Conservation (phyloP, 2,888 invertebrate genomes). For the Drosophila multiciliata region DNA sequence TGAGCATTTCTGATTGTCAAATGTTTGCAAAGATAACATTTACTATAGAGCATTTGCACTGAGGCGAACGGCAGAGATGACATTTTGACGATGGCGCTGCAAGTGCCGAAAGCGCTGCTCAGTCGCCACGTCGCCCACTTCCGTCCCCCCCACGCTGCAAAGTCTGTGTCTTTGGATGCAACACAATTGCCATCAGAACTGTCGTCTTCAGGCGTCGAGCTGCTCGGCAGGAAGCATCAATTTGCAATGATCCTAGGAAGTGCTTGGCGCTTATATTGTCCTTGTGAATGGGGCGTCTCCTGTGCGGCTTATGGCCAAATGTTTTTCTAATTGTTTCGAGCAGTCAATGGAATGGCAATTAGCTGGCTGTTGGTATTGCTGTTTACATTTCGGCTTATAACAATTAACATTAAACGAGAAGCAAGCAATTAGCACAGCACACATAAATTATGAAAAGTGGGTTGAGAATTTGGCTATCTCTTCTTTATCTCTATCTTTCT, state of each 20-base stretch:
- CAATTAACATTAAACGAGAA: constrained; percentile 1
- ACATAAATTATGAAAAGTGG: neutral
- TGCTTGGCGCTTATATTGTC: constrained; percentile 67
- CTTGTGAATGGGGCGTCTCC: constrained; percentile 46
- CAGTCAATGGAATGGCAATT: constrained; percentile 68
- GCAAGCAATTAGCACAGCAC: constrained; percentile 2
- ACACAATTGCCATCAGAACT: constrained; percentile 61
- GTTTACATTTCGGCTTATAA: constrained; percentile 12
- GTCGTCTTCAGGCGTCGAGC: constrained; percentile 53
- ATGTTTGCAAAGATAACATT: constrained; percentile 80
- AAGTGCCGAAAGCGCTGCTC: constrained; percentile 61
- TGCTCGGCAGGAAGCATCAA: constrained; percentile 67
- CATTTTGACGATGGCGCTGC: constrained; percentile 55
- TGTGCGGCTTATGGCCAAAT: constrained; percentile 65
- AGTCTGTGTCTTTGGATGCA: constrained; percentile 17
- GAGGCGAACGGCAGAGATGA: constrained; percentile 63
- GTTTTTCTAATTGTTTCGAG: constrained; percentile 54
- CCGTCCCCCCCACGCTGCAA: neutral
- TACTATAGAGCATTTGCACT: constrained; percentile 72
- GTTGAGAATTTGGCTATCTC: neutral
- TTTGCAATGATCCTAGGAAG: constrained; percentile 78
- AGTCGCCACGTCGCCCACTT: constrained; percentile 1
- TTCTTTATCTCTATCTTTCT: neutral
- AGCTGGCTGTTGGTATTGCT: constrained; percentile 47
- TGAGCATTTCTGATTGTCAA: constrained; percentile 79